Evolutionary conservation across 2,888 invertebrate genomes (phyloP).

Genomic region (Neocrepidodera transversa): DNA sequence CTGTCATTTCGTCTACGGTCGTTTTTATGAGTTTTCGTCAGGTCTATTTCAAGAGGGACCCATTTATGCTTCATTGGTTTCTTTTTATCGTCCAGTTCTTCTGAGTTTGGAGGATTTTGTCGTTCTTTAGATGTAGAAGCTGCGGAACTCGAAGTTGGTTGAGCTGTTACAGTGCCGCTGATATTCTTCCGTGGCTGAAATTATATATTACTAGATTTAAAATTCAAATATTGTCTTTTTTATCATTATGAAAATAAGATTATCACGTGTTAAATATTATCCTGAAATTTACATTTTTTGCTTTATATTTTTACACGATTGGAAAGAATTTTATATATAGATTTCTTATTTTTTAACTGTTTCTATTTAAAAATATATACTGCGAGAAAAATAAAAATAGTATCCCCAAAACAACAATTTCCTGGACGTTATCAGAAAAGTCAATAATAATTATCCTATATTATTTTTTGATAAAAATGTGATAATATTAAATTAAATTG

Average conservation of each 20-base stretch:
- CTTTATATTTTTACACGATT: too few species aligned
- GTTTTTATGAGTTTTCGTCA: constrained; percentile 73
- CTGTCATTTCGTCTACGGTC: constrained; percentile 55
- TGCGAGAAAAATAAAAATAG: not conserved
- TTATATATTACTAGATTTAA: too few species aligned
- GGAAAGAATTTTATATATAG: too few species aligned
- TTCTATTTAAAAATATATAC: too few species aligned
- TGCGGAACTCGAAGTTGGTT: constrained; percentile 23
- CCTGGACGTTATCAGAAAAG: constrained; percentile 5
- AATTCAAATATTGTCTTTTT: too few species aligned
- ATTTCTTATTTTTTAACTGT: too few species aligned
- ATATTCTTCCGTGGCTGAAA: constrained; percentile 38
- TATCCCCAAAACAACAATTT: not conserved
- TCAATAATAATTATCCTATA: constrained; percentile 2
- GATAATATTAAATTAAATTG: constrained; percentile 4
- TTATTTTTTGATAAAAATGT: constrained; percentile 5
- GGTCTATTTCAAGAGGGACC: constrained; percentile 89
- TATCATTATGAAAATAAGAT: not conserved
- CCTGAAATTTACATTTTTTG: too few species aligned
- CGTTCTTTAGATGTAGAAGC: constrained; percentile 31
- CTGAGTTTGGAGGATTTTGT: constrained; percentile 56
- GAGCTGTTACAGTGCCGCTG: constrained; percentile 35
- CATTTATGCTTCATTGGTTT: constrained; percentile 77
- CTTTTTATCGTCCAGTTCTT: constrained; percentile 62
- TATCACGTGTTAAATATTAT: not conserved